These are phyloP conservation scores for Nymphicus hollandicus DNA, from an alignment of 2,113 vertebrate genomes.

Conservation along the genomic window DNA sequence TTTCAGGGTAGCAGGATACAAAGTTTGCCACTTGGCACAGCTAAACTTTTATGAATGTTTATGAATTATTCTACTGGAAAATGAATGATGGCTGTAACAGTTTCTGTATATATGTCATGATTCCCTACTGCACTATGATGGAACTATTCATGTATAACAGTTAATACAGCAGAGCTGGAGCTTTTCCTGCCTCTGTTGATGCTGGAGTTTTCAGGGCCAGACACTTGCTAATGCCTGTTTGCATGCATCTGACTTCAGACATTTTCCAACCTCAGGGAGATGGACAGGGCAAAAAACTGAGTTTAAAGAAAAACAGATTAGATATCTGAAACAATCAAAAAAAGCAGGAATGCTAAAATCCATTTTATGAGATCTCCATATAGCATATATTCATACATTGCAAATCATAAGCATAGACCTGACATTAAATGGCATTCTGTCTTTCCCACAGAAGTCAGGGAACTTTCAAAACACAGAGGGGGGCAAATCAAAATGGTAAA, in stretches of 20 bases:
- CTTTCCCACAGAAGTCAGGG: not conserved
- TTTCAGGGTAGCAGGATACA: not conserved
- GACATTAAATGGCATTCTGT: not conserved
- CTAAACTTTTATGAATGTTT: slow-evolving; percentile 48
- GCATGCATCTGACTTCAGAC: not conserved
- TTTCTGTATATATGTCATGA: slow-evolving; percentile 16
- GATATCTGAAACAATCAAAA: not conserved
- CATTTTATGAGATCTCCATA: not conserved
- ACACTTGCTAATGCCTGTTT: not conserved
- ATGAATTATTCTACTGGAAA: slow-evolving; percentile 63
- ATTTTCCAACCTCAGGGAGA: not conserved
- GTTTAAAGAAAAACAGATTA: not conserved
- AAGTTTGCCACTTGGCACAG: slow-evolving; percentile 3
- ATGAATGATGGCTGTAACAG: slow-evolving; percentile 39
- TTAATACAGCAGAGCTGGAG: slow-evolving; percentile 18
- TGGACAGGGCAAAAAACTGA: not conserved
- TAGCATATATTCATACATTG: not conserved
- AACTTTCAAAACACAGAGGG: not conserved
- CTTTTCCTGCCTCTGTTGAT: not conserved
- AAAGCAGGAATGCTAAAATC: not conserved
- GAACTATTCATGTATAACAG: slow-evolving; percentile 29
- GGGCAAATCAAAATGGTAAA: not conserved
- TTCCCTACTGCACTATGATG: not conserved
- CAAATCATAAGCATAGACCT: not conserved
- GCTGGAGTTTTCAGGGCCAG: not conserved